These are phyloP conservation scores for Enteromius thamalakanensis DNA, from an alignment of 2,797 vertebrate species.

Conservation along the genomic window DNA sequence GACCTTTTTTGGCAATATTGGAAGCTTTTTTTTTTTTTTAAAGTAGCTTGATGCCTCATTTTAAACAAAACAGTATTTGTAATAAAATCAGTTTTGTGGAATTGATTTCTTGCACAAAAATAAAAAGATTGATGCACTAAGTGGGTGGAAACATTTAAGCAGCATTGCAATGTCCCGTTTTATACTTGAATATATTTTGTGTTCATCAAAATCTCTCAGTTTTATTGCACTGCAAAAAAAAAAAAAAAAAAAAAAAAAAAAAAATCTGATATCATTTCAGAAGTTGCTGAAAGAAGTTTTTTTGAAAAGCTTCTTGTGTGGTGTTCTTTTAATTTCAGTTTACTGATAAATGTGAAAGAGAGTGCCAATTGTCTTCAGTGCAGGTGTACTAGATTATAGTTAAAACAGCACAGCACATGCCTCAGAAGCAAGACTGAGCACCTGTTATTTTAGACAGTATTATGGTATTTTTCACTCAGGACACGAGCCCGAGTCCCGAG, in stretches of 20 bases:
- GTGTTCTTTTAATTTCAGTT: not conserved
- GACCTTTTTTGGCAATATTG: not conserved
- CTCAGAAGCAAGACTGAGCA: not conserved
- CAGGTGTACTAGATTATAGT: conserved; percentile 2
- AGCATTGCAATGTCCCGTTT: not conserved
- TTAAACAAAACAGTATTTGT: too few species aligned
- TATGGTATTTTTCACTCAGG: not conserved
- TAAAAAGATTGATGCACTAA: not conserved
- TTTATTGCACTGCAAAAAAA: too few species aligned
- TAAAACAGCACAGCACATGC: not conserved
- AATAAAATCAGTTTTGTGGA: not conserved
- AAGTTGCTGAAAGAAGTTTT: not conserved
- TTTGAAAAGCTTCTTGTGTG: not conserved
- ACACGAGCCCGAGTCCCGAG: not conserved
- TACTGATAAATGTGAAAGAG: not conserved
- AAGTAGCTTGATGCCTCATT: not conserved
- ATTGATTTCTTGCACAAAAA: not conserved
- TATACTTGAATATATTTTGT: not conserved
- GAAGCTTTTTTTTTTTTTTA: not conserved
- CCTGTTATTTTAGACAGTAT: conserved; percentile 15
- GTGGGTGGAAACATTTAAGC: not conserved
- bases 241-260: too few species aligned
- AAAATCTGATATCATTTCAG: not conserved
- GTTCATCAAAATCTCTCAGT: not conserved
- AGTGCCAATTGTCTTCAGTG: not conserved